Evolutionary conservation across 2,888 invertebrate genomes (phyloP), one percentile per base, ranked within the genome.

Genomic region (Choreutis nemorana): DNA sequence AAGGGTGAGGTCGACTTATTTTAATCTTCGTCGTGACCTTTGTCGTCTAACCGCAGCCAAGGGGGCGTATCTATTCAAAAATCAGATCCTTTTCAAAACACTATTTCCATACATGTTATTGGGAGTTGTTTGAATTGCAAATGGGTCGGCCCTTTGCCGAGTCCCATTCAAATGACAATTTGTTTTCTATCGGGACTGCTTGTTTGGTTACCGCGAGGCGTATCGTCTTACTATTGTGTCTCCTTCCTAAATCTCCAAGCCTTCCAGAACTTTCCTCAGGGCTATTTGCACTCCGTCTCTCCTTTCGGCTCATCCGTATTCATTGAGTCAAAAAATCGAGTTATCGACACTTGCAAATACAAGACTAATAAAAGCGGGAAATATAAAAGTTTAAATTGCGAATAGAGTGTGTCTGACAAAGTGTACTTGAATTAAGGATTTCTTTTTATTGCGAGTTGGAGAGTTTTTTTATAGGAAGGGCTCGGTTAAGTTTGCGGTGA

Each of bases 71-170:
- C 52, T 55, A 48, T 57, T 48, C 53, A 58, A 50, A 64, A 70
- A 73, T 71, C 65, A 61, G 61, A 65, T 66, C 64, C 70, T 66
- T 65, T 57, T 65, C 63, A 65, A 60, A 62, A 61, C 56, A 58
- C 63, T 66, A 70, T 70, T 71, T 65, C 64, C 70, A 67, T 70
- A 67, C 56, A 50, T 60, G 67, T 66, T 71, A 70, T 73, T 68
- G 75, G 66, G 60, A 70, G 58, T 61, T 54, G 67, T 72, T 78
- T 77, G 75, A 77, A 73, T 77, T 77, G 77, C 72, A 75, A 78
- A 77, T 77, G 56, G 48, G 52, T 43, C 38, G 53, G 61, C 60
- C 67, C 59, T 58, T 55, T 57, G 62, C 58, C 57, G 57, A 54
- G 54, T 52, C 46, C 67, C 54, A 75, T 77, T 71, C 68, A 77